Conservation (phyloP, 2,797 vertebrate genomes). For the Okamejei kenojei region DNA sequence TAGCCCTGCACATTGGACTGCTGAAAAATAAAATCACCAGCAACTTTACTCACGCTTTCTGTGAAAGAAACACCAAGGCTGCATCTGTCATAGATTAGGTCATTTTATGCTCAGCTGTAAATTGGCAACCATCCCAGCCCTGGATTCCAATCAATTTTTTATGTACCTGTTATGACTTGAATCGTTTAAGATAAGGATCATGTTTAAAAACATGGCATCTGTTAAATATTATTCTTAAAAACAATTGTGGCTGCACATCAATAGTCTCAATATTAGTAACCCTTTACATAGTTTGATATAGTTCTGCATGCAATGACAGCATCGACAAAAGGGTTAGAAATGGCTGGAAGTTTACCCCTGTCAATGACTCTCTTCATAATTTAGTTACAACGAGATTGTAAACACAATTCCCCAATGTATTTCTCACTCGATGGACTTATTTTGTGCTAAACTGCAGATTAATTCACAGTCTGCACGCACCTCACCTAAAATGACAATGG, state of each 20-base stretch:
- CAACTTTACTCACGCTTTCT: background rate
- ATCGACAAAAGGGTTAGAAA: background rate
- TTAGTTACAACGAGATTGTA: background rate
- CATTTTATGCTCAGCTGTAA: background rate
- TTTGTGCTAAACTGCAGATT: background rate
- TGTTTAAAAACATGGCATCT: background rate
- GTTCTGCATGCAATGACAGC: background rate
- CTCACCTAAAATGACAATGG: background rate
- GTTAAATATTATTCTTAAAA: background rate
- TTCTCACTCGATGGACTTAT: background rate
- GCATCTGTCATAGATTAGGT: background rate
- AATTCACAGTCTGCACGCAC: background rate
- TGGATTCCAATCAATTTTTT: background rate
- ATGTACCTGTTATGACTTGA: background rate
- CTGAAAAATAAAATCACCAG: background rate
- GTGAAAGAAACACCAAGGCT: too few relatives aligned
- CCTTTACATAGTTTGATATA: background rate
- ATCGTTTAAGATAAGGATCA: background rate
- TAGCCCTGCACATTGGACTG: background rate
- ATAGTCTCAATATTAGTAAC: background rate
- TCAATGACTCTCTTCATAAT: background rate
- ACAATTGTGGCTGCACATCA: background rate
- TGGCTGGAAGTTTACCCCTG: background rate
- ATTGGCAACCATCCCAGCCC: background rate
- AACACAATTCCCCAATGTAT: background rate